Percentiles rank a stretch among this genome's conserved stretches.
Conservation (phyloP, 2,888 invertebrate genomes). For the Melinaea marsaeus region DNA sequence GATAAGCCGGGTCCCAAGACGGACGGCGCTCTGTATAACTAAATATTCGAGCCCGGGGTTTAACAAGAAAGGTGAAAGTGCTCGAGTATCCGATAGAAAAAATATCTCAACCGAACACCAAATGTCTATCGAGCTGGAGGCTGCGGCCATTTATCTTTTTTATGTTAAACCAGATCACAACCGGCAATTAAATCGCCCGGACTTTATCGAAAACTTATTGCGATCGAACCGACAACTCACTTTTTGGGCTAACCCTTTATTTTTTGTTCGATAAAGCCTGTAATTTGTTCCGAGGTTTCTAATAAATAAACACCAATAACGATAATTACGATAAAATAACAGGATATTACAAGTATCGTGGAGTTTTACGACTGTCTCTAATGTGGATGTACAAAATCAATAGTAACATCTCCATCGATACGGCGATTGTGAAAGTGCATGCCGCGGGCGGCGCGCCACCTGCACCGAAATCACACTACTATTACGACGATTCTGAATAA, state of each 20-base stretch:
- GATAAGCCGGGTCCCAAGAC: conserved; percentile 56
- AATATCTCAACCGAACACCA: conserved; percentile 62
- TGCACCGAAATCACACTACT: conserved; percentile 70
- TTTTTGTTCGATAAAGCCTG: conserved; percentile 74
- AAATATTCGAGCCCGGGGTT: conserved; percentile 48
- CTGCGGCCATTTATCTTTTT: conserved; percentile 75
- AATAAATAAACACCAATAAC: conserved; percentile 79
- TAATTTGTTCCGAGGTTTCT: conserved; percentile 73
- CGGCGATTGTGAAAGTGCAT: conserved; percentile 69
- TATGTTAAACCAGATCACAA: conserved; percentile 77
- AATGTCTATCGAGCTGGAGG: conserved; percentile 69
- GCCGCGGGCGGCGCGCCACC: conserved; percentile 62
- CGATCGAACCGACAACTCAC: conserved; percentile 75
- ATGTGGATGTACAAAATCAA: conserved; percentile 57
- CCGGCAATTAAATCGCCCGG: conserved; percentile 77
- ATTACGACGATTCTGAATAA: conserved; percentile 67
- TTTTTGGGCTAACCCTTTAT: conserved; percentile 77
- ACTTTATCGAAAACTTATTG: conserved; percentile 78
- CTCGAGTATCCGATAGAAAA: conserved; percentile 60
- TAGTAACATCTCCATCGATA: conserved; percentile 74
- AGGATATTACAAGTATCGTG: conserved; percentile 68
- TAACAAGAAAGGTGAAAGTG: conserved; percentile 70
- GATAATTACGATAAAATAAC: conserved; percentile 77
- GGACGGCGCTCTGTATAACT: conserved; percentile 59
- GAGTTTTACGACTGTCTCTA: conserved; percentile 68